phyloP scores from a whole-genome alignment of 2,113 vertebrate genomes.

The Anhinga anhinga region DNA sequence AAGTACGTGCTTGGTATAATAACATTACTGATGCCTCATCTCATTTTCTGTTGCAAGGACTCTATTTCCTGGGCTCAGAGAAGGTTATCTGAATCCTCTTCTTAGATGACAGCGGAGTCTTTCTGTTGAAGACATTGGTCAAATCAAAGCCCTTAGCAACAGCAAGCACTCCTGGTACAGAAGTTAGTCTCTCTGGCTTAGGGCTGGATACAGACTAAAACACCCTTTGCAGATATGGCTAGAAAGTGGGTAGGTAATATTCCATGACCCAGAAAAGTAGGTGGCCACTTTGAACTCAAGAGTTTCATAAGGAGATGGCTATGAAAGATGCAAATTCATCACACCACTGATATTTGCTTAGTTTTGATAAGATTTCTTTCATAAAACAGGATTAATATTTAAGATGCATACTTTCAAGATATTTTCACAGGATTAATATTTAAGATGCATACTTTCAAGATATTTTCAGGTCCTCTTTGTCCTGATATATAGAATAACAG shows the following conservation, averaged over 20 bases:
- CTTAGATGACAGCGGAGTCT: background rate
- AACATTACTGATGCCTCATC: slow-evolving; percentile 21
- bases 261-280: background rate
- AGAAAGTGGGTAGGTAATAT: background rate
- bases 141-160: background rate
- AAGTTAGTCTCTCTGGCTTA: background rate
- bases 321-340: background rate
- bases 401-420: too few species aligned
- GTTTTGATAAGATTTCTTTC: background rate
- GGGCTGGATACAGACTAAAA: background rate
- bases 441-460: background rate
- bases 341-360: background rate
- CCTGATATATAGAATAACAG: background rate
- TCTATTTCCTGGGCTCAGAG: background rate
- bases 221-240: background rate
- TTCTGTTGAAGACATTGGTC: background rate
- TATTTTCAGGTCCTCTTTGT: background rate
- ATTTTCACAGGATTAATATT: background rate
- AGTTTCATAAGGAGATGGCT: background rate
- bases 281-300: background rate
- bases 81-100: background rate
- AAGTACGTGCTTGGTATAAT: slow-evolving; percentile 42
- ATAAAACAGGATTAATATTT: background rate
- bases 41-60: slow-evolving; percentile 19
- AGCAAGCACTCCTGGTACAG: background rate